These are phyloP conservation scores for Xiphophorus maculatus DNA, from an alignment of 2,113 vertebrate genomes.

Conservation along the genomic window DNA sequence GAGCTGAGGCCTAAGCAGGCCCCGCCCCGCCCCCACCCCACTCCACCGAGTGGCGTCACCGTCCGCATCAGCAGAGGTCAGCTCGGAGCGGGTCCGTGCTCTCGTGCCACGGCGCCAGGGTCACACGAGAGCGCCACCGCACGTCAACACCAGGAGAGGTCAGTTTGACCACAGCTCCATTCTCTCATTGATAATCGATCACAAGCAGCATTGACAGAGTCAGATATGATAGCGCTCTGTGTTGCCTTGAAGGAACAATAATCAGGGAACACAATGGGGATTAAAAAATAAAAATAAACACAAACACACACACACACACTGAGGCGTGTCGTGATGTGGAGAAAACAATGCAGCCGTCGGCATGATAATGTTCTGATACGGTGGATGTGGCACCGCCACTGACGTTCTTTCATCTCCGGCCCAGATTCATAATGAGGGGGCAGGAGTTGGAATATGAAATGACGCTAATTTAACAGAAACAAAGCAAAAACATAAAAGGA, in stretches of 20 bases:
- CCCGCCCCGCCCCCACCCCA: background rate
- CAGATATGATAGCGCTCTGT: constrained; percentile 52
- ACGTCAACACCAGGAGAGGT: constrained; percentile 54
- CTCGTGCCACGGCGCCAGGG: constrained; percentile 41
- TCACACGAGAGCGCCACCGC: constrained; percentile 26
- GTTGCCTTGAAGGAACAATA: constrained; percentile 42
- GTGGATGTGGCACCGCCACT: constrained; percentile 38
- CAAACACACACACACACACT: background rate
- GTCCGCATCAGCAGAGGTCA: constrained; percentile 3
- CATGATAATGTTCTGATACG: constrained; percentile 50
- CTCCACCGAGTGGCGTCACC: background rate
- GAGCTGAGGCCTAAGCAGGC: no score
- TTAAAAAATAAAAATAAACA: background rate
- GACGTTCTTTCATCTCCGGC: constrained; percentile 61
- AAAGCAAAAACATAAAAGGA: background rate
- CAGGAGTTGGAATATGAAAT: constrained; percentile 37
- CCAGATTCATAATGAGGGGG: constrained; percentile 45
- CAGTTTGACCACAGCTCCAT: constrained; percentile 63
- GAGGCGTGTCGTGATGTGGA: constrained; percentile 19
- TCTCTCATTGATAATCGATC: constrained; percentile 65
- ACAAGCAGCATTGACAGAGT: constrained; percentile 57
- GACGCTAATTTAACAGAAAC: constrained; percentile 17
- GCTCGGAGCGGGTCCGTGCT: constrained; percentile 2
- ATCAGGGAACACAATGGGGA: constrained; percentile 22
- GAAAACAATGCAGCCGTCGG: constrained; percentile 37